phyloP scores from a whole-genome alignment of 2,888 invertebrate species.

The Drosophila maculinotata region DNA sequence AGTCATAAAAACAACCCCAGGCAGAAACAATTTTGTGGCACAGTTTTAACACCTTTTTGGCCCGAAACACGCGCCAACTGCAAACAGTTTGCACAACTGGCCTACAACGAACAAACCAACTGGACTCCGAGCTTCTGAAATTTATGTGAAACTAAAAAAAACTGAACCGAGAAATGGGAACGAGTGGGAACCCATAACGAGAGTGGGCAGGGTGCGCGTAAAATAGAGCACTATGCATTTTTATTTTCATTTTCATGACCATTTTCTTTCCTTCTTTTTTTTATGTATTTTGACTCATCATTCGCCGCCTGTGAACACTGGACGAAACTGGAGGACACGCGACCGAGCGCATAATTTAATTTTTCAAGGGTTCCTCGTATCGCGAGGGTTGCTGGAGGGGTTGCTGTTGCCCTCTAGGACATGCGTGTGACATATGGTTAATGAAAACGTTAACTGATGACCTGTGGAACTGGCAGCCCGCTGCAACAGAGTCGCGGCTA shows the following conservation, averaged over 20 bases:
- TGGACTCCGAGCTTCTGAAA: constrained; percentile 37
- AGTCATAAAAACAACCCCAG: constrained; percentile 60
- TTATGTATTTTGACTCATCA: constrained; percentile 77
- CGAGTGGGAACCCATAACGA: constrained; percentile 14
- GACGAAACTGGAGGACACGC: constrained; percentile 58
- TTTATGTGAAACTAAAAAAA: constrained; percentile 50
- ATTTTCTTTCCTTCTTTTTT: constrained; percentile 36
- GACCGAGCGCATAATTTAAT: constrained; percentile 80
- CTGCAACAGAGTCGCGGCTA: constrained; percentile 28
- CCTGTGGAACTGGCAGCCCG: constrained; percentile 47
- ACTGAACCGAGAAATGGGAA: constrained; percentile 30
- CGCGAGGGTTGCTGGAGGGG: constrained; percentile 38
- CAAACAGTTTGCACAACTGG: constrained; percentile 63
- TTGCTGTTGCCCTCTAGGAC: constrained; percentile 38
- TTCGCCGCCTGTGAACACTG: constrained; percentile 40
- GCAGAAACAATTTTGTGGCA: constrained; percentile 69
- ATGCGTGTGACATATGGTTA: constrained; percentile 81
- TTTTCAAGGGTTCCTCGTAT: constrained; percentile 60
- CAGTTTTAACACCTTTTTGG: constrained; percentile 76
- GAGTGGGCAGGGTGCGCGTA: background rate
- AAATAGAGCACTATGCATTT: constrained; percentile 26
- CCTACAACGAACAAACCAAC: constrained; percentile 19
- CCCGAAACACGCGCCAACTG: constrained; percentile 64
- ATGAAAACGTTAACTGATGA: constrained; percentile 79
- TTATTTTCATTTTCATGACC: constrained; percentile 18